These are phyloP conservation scores for Pseudochaenichthys georgianus DNA, from an alignment of 2,797 vertebrate species.

Conservation along the genomic window DNA sequence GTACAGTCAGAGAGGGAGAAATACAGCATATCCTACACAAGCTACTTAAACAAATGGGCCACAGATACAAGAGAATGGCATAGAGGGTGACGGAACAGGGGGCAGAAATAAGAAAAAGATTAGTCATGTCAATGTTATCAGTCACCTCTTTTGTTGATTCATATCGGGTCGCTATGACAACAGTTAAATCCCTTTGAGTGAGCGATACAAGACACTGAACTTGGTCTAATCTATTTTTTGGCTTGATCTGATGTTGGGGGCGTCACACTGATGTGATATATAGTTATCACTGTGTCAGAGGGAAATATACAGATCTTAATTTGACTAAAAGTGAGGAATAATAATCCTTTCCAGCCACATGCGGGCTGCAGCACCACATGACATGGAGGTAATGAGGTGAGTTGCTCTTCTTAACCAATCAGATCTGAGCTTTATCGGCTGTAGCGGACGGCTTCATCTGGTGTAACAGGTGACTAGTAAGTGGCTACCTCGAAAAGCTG, in stretches of 20 bases:
- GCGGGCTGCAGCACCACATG: constrained; percentile 9
- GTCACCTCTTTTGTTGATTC: constrained; percentile 89
- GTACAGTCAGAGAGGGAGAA: constrained; percentile 66
- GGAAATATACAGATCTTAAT: constrained; percentile 32
- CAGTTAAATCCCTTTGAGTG: constrained; percentile 73
- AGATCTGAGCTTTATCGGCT: constrained; percentile 38
- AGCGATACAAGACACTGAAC: constrained; percentile 58
- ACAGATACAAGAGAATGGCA: constrained; percentile 76
- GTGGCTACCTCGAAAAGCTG: constrained; percentile 41
- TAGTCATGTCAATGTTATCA: constrained; percentile 89
- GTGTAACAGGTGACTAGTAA: constrained; percentile 61
- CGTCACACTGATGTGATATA: constrained; percentile 58
- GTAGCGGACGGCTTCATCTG: constrained; percentile 41
- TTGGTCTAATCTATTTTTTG: constrained; percentile 73
- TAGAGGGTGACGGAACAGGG: constrained; percentile 65
- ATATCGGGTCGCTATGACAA: constrained; percentile 80
- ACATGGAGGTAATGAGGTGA: constrained; percentile 34
- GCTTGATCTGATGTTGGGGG: constrained; percentile 63
- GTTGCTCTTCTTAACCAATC: constrained; percentile 51
- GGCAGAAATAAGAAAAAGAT: constrained; percentile 83
- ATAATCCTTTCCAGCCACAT: constrained; percentile 23
- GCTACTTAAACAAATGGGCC: constrained; percentile 80
- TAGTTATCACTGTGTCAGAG: constrained; percentile 41
- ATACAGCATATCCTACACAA: constrained; percentile 71
- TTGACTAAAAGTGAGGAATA: constrained; percentile 23